Percentiles rank a stretch among this genome's conserved stretches.
These are phyloP conservation scores for Choristoneura rosaceana DNA, from an alignment of 2,888 invertebrate species.

Conservation along the genomic window DNA sequence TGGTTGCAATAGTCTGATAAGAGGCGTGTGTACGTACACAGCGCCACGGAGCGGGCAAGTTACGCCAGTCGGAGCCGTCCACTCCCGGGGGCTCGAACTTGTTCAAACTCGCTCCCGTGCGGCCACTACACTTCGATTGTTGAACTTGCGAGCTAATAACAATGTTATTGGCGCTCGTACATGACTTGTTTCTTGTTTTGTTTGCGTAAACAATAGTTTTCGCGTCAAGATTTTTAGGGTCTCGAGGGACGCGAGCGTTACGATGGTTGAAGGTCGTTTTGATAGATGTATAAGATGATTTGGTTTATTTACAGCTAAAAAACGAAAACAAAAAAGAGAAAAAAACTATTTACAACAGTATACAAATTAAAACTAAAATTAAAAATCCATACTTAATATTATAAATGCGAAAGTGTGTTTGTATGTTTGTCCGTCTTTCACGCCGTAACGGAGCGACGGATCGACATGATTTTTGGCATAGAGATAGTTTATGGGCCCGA, in stretches of 20 bases:
- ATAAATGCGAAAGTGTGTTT: too few relatives aligned
- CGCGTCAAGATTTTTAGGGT: neutral
- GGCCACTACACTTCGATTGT: slow-evolving; percentile 16
- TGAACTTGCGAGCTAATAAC: slow-evolving; percentile 18
- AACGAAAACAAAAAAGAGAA: too few relatives aligned
- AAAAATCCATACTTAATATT: too few relatives aligned
- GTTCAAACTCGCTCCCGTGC: slow-evolving; percentile 13
- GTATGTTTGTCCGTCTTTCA: too few relatives aligned
- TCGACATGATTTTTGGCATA: too few relatives aligned
- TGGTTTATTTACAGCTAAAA: too few relatives aligned
- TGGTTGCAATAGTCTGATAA: neutral
- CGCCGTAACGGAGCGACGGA: too few relatives aligned
- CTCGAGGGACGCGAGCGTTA: neutral
- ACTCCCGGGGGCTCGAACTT: slow-evolving; percentile 1
- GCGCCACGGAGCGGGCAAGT: neutral
- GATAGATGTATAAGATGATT: too few relatives aligned
- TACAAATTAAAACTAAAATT: too few relatives aligned
- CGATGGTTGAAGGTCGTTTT: neutral
- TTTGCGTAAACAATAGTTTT: slow-evolving; percentile 11
- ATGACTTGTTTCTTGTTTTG: slow-evolving; percentile 13
- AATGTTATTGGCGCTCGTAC: slow-evolving; percentile 15
- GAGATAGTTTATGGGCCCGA: too few relatives aligned
- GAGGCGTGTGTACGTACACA: too few relatives aligned
- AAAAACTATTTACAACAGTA: too few relatives aligned
- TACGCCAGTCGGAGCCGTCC: slow-evolving; percentile 1